Evolutionary conservation across 2,888 invertebrate species (phyloP).

Genomic region (Thecophora atra): DNA sequence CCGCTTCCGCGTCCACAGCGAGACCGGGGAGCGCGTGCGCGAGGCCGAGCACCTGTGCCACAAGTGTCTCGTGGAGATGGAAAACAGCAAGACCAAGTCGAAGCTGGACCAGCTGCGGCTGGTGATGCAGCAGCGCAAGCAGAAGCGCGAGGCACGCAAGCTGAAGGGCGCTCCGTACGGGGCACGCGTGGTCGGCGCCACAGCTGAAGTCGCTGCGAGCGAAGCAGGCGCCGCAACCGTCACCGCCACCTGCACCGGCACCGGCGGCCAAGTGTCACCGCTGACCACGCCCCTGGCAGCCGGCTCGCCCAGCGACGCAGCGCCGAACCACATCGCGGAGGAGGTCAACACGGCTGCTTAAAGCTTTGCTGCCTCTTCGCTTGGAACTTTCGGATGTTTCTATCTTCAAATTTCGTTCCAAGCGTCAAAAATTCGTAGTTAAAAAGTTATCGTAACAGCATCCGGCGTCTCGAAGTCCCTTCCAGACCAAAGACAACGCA

Average conservation of each 20-base stretch:
- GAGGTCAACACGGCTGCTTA: slow-evolving; percentile 66
- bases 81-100: slow-evolving; percentile 82
- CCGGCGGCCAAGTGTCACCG: slow-evolving; percentile 38
- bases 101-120: slow-evolving; percentile 88
- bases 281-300: slow-evolving; percentile 50
- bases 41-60: slow-evolving; percentile 56
- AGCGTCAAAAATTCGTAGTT: no score
- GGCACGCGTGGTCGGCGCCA: slow-evolving; percentile 48
- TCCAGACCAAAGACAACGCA: no score
- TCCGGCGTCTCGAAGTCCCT: no score
- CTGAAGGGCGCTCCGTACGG: slow-evolving; percentile 75
- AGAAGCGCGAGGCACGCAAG: slow-evolving; percentile 81
- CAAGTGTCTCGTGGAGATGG: slow-evolving; percentile 71
- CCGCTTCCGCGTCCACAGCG: slow-evolving; percentile 50
- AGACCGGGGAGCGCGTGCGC: slow-evolving; percentile 50
- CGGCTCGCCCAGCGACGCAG: slow-evolving; percentile 59
- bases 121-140: slow-evolving; percentile 90
- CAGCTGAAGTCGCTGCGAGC: slow-evolving; percentile 30
- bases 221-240: slow-evolving; percentile 41
- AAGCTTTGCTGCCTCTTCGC: slow-evolving; percentile 38
- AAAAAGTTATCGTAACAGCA: no score
- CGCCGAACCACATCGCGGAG: slow-evolving; percentile 65
- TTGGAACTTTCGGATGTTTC: no score
- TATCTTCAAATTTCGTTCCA: no score
- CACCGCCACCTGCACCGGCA: slow-evolving; percentile 38